Conservation (phyloP, 2,888 invertebrate species). For the Dicranocentrus wangi region DNA sequence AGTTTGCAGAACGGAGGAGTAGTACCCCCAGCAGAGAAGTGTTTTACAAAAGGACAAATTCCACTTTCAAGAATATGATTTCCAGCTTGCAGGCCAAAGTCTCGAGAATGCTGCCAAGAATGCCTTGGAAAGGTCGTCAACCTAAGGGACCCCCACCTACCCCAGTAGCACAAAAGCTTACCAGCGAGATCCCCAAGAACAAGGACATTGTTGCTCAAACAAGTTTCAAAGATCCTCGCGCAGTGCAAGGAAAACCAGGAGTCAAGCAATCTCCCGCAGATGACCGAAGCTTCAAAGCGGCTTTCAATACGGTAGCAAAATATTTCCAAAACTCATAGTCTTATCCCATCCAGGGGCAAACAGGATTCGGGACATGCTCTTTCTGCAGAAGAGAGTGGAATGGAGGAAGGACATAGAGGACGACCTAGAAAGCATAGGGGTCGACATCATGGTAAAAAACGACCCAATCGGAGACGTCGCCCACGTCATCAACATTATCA, state of each 20-base stretch:
- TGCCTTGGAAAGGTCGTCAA: constrained; percentile 9
- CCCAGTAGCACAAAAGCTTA: not conserved
- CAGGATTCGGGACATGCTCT: constrained; percentile 7
- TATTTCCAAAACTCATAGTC: constrained; percentile 33
- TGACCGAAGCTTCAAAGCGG: constrained; percentile 30
- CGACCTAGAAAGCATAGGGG: not conserved
- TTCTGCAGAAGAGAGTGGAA: constrained; percentile 22
- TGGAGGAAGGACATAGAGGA: constrained; percentile 13
- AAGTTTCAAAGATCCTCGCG: not conserved
- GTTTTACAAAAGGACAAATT: constrained; percentile 1
- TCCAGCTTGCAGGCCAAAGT: constrained; percentile 43
- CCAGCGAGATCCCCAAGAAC: not conserved
- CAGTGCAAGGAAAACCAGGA: not conserved
- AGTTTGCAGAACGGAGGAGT: not conserved
- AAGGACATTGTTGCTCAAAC: not conserved
- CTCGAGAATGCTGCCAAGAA: constrained; percentile 23
- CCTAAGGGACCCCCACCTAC: not conserved
- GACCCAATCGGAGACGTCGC: not conserved
- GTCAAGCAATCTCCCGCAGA: constrained; percentile 19
- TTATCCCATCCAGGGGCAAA: constrained; percentile 27
- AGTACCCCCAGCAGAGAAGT: not conserved
- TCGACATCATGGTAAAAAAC: not conserved
- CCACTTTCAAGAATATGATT: constrained; percentile 37
- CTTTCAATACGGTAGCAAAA: constrained; percentile 50
- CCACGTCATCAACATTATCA: constrained; percentile 7